These are phyloP conservation scores for Sebastes hubbsi DNA, from an alignment of 2,797 vertebrate genomes.

Conservation along the genomic window DNA sequence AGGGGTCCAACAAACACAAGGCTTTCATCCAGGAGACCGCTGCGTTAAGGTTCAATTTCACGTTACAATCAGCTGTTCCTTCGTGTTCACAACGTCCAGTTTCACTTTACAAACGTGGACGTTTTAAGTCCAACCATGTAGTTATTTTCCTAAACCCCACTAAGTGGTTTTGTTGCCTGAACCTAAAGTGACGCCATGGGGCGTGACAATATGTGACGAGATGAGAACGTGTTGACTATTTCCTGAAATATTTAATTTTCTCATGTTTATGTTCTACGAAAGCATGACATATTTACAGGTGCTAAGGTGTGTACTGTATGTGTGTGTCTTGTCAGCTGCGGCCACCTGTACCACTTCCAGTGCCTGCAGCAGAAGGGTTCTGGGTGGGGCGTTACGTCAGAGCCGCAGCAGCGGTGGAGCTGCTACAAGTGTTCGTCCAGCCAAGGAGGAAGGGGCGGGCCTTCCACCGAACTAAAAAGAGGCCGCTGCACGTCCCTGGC, in stretches of 20 bases:
- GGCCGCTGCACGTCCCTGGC: conserved; percentile 81
- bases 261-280: background rate
- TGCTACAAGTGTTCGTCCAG: conserved; percentile 94
- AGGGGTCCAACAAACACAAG: too few relatives aligned
- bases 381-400: conserved; percentile 73
- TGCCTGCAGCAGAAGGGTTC: conserved; percentile 92
- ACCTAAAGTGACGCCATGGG: too few relatives aligned
- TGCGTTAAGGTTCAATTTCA: too few relatives aligned
- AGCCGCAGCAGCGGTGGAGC: conserved; percentile 85
- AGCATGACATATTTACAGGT: background rate
- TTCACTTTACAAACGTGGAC: too few relatives aligned
- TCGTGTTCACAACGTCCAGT: too few relatives aligned
- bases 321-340: conserved; percentile 85
- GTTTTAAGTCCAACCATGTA: too few relatives aligned
- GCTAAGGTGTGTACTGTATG: background rate
- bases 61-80: too few relatives aligned
- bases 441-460: conserved; percentile 82
- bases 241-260: background rate
- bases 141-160: too few relatives aligned
- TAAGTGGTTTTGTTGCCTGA: too few relatives aligned
- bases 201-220: too few relatives aligned
- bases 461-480: conserved; percentile 73
- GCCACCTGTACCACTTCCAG: conserved; percentile 94
- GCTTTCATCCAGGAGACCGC: too few relatives aligned
- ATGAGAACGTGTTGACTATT: too few relatives aligned